Evolutionary conservation across 2,113 vertebrate genomes (phyloP).

Genomic region (Odocoileus hemionus): DNA sequence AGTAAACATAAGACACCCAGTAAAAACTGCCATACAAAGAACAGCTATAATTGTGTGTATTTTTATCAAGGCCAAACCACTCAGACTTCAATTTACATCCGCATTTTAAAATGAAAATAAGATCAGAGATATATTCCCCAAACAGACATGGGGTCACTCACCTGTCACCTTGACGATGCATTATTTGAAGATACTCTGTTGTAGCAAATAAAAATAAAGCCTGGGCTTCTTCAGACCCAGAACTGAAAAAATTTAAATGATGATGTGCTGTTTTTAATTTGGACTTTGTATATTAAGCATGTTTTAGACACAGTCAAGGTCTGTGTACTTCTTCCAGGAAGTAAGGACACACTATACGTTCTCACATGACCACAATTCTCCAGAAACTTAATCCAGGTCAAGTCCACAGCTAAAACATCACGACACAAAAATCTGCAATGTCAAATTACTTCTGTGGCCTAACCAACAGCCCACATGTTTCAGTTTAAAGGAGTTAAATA

Average conservation of each 20-base stretch:
- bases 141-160: not conserved
- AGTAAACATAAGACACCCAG: constrained; percentile 25
- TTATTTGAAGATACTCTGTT: constrained; percentile 43
- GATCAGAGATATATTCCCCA: not conserved
- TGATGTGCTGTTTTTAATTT: not conserved
- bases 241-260: constrained; percentile 13
- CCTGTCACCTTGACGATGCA: not conserved
- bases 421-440: not conserved
- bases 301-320: not conserved
- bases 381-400: not conserved
- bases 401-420: not conserved
- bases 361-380: not conserved
- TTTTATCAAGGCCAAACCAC: constrained; percentile 19
- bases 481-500: not conserved
- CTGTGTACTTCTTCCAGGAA: constrained; percentile 7
- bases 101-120: not conserved
- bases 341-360: not conserved
- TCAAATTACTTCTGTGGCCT: not conserved
- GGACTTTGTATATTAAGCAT: not conserved
- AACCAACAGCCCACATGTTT: not conserved
- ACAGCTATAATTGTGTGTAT: not conserved
- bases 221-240: constrained; percentile 33
- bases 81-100: not conserved
- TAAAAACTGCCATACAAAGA: not conserved
- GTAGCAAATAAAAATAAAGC: constrained; percentile 47